These are phyloP conservation scores for Lagocephalus sceleratus DNA, from an alignment of 2,797 vertebrate genomes.

Conservation along the genomic window DNA sequence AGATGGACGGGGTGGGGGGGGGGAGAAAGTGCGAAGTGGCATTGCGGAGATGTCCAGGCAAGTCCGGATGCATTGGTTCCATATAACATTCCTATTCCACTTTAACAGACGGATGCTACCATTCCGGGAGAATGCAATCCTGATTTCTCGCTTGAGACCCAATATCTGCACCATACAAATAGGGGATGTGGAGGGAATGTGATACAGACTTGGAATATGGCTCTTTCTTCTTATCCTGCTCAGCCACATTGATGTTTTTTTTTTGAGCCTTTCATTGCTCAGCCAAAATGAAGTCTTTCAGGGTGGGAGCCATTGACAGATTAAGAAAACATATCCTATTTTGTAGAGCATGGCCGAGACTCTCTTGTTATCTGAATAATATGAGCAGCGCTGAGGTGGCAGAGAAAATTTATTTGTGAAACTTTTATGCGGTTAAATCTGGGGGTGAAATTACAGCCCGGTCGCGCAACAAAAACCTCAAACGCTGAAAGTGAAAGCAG, in stretches of 20 bases:
- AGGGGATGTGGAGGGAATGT: conserved; percentile 58
- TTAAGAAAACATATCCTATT: conserved; percentile 74
- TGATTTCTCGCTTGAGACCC: conserved; percentile 70
- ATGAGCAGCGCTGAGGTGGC: conserved; percentile 64
- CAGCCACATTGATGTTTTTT: conserved; percentile 72
- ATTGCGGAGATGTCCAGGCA: conserved; percentile 66
- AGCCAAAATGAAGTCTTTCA: conserved; percentile 75
- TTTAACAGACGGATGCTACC: conserved; percentile 52
- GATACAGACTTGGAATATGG: conserved; percentile 66
- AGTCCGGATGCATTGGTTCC: conserved; percentile 75
- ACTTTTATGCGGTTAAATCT: conserved; percentile 58
- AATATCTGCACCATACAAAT: conserved; percentile 78
- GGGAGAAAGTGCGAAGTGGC: conserved; percentile 43
- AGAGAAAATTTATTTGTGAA: conserved; percentile 50
- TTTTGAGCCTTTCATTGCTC: conserved; percentile 71
- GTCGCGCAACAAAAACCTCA: conserved; percentile 30
- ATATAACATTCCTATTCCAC: conserved; percentile 74
- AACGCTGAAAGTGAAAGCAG: conserved; percentile 24
- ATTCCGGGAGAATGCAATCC: conserved; percentile 56
- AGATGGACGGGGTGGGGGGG: conserved; percentile 13
- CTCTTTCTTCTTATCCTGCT: conserved; percentile 75
- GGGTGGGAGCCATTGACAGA: conserved; percentile 64
- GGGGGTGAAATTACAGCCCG: conserved; percentile 45
- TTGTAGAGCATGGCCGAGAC: conserved; percentile 61
- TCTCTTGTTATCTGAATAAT: conserved; percentile 72